phyloP scores from a whole-genome alignment of 2,888 invertebrate genomes.

The Herminia tarsipennalis region DNA sequence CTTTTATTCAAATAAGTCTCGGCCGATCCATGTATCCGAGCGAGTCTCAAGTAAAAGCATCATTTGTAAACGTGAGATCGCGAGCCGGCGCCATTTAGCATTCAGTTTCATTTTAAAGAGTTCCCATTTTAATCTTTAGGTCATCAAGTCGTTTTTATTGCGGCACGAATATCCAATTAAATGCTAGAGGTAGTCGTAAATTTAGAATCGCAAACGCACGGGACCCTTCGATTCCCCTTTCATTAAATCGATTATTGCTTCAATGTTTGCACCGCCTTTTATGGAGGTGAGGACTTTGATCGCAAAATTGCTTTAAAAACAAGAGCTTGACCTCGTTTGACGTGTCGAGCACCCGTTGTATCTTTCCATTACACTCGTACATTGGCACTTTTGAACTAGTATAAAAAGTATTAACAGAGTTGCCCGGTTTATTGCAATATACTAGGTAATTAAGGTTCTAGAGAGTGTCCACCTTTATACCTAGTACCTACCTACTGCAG shows the following conservation, averaged over 20 bases:
- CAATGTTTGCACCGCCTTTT: conserved; percentile 71
- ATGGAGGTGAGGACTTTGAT: conserved; percentile 71
- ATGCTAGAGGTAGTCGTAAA: conserved; percentile 76
- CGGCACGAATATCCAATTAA: conserved; percentile 79
- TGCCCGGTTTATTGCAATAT: neutral
- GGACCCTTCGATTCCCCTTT: conserved; percentile 76
- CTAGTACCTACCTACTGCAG: too few relatives aligned
- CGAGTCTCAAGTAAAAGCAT: conserved; percentile 45
- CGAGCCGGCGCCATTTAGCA: conserved; percentile 49
- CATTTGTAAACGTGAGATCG: conserved; percentile 56
- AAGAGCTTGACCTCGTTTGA: conserved; percentile 60
- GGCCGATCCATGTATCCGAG: conserved; percentile 24
- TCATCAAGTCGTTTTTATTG: conserved; percentile 78
- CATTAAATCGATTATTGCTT: conserved; percentile 77
- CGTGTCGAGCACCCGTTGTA: conserved; percentile 43
- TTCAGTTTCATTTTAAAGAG: conserved; percentile 60
- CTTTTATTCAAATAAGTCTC: conserved; percentile 10
- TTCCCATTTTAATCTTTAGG: conserved; percentile 69
- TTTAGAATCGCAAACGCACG: conserved; percentile 73
- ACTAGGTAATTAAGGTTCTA: too few relatives aligned
- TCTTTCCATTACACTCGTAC: conserved; percentile 34
- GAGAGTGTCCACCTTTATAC: too few relatives aligned
- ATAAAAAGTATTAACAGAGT: neutral
- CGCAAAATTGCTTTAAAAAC: conserved; percentile 73
- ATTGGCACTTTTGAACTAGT: conserved; percentile 31